Conservation (phyloP, 2,888 invertebrate genomes). For the Drosophila sordidula region DNA sequence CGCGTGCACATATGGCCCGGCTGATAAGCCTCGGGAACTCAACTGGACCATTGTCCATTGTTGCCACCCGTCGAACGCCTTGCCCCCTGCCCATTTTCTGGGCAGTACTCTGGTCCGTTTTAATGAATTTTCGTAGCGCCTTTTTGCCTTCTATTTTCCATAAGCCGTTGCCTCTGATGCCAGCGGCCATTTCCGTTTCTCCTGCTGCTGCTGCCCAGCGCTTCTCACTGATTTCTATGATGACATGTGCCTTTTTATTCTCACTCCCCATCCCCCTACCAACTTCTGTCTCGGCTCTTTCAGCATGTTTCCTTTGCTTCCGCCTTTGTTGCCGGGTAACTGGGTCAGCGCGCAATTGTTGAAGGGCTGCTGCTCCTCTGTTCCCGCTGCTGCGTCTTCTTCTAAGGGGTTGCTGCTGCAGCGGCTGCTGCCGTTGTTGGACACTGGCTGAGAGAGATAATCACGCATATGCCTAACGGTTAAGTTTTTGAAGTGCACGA, state of each 20-base stretch:
- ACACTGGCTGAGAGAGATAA: conserved; percentile 68
- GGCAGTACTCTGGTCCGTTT: conserved; percentile 52
- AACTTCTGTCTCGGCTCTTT: conserved; percentile 57
- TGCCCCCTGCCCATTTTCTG: not conserved
- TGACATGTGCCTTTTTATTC: conserved; percentile 78
- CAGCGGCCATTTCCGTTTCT: conserved; percentile 53
- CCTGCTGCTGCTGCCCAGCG: conserved; percentile 42
- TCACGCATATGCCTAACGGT: conserved; percentile 80
- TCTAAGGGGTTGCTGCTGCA: conserved; percentile 30
- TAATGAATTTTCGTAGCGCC: conserved; percentile 75
- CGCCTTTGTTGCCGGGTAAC: conserved; percentile 80
- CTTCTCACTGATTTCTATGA: conserved; percentile 76
- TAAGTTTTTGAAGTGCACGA: conserved; percentile 75
- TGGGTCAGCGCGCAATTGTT: conserved; percentile 80
- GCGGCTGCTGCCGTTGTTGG: conserved; percentile 39
- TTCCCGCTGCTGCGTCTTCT: conserved; percentile 6
- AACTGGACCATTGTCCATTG: conserved; percentile 62
- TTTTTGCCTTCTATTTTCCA: conserved; percentile 58
- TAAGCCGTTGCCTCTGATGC: conserved; percentile 72
- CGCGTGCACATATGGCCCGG: conserved; percentile 51
- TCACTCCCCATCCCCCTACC: conserved; percentile 7
- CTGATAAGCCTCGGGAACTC: conserved; percentile 51
- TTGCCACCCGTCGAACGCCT: conserved; percentile 20
- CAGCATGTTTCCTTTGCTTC: conserved; percentile 77
- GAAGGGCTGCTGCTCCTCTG: conserved; percentile 54